Percentiles rank a stretch among this genome's conserved stretches.
These are phyloP conservation scores for Illadopsis cleaveri DNA, from an alignment of 2,113 vertebrate genomes.

Conservation along the genomic window DNA sequence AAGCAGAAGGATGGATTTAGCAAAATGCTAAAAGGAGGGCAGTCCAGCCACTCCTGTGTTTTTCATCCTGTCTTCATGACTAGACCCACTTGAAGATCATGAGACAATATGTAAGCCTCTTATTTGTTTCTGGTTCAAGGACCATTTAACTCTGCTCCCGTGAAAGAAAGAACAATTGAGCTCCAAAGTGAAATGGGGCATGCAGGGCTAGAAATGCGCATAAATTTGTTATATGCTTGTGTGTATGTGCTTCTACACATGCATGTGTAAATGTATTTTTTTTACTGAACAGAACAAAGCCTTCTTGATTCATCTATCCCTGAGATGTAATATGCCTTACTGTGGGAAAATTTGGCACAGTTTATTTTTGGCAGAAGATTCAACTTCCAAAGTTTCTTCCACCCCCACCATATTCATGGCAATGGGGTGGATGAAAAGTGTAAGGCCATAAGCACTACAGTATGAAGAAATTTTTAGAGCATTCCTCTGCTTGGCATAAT, in stretches of 20 bases:
- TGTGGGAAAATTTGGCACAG: not conserved
- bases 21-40: conserved; percentile 78
- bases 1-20: conserved; percentile 72
- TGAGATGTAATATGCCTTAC: not conserved
- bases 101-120: conserved; percentile 75
- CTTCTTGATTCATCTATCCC: not conserved
- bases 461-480: conserved; percentile 67
- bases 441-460: conserved; percentile 55
- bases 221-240: not conserved
- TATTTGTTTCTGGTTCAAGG: not conserved
- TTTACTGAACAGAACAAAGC: not conserved
- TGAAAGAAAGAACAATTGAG: not conserved
- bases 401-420: conserved; percentile 13
- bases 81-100: conserved; percentile 79
- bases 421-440: conserved; percentile 60
- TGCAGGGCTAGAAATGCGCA: not conserved
- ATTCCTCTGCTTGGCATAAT: conserved; percentile 76
- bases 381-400: not conserved
- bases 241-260: not conserved
- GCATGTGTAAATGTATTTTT: not conserved
- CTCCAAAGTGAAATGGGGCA: not conserved
- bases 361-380: conserved; percentile 41
- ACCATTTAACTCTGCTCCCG: not conserved
- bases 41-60: conserved; percentile 76
- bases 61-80: conserved; percentile 83